Percentiles rank a stretch among this genome's conserved stretches.
phyloP scores from a whole-genome alignment of 1,140 invertebrate species.

The Solenopsis fugax region DNA sequence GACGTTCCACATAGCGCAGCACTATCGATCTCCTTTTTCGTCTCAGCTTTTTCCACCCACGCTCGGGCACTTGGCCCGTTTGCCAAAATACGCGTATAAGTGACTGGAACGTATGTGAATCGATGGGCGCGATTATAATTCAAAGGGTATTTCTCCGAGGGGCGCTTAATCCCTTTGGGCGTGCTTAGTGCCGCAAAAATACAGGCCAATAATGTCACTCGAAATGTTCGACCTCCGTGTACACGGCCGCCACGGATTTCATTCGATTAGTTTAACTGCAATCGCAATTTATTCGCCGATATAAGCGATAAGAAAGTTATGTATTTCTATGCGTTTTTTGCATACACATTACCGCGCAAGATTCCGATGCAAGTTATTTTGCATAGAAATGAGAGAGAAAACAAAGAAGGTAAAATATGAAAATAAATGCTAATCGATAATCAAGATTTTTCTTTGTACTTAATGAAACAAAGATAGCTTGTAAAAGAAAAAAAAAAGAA shows the following conservation, averaged over 20 bases:
- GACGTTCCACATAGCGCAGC: conserved; percentile 43
- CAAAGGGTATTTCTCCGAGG: conserved; percentile 37
- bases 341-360: background rate
- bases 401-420: background rate
- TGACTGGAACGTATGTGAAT: conserved; percentile 49
- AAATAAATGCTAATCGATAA: conserved; percentile 36
- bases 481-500: background rate
- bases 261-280: conserved; percentile 14
- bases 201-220: conserved; percentile 6
- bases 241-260: background rate
- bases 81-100: conserved; percentile 57
- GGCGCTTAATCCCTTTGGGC: conserved; percentile 33
- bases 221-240: background rate
- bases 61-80: conserved; percentile 40
- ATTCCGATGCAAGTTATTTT: background rate
- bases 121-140: conserved; percentile 59
- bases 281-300: conserved; percentile 5
- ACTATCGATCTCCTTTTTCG: conserved; percentile 49
- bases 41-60: conserved; percentile 5
- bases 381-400: background rate
- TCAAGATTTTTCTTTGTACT: background rate
- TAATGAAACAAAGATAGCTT: background rate
- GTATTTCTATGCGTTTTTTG: background rate
- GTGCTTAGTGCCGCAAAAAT: conserved; percentile 29
- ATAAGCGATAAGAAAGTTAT: conserved; percentile 10